phyloP scores from a whole-genome alignment of 2,797 vertebrate genomes.

The Pachyuromys duprasi region DNA sequence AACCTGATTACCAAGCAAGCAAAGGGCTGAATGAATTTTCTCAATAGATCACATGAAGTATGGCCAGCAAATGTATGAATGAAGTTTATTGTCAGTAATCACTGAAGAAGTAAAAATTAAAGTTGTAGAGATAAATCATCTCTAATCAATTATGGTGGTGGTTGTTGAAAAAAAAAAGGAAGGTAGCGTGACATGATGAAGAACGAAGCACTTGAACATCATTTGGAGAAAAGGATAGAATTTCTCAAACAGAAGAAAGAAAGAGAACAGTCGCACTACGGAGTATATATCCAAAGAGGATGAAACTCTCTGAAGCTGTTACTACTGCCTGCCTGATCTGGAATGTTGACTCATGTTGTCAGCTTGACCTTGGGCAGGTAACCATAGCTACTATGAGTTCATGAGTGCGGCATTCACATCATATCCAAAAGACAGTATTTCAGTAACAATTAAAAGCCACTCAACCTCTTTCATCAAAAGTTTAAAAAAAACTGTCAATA shows the following conservation, averaged over 20 bases:
- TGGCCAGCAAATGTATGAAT: background rate
- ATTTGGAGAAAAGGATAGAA: background rate
- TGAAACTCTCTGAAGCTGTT: too few species aligned
- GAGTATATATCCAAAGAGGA: too few species aligned
- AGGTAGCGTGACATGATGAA: background rate
- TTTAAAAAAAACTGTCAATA: background rate
- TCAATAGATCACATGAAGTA: background rate
- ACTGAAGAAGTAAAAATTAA: background rate
- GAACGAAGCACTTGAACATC: background rate
- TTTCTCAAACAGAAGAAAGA: background rate
- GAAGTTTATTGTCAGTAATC: background rate
- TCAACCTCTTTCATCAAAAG: background rate
- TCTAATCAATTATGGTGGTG: background rate
- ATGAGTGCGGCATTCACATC: background rate
- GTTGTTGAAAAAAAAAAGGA: too few species aligned
- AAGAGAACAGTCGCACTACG: background rate
- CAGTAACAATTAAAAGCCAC: background rate
- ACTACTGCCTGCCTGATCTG: too few species aligned
- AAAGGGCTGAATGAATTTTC: background rate
- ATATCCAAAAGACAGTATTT: background rate
- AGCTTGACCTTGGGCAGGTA: background rate
- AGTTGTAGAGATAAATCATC: background rate
- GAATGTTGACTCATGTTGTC: background rate
- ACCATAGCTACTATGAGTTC: background rate
- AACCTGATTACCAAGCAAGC: background rate